Evolutionary conservation across 2,888 invertebrate genomes (phyloP).

Genomic region (Yponomeuta cagnagella): DNA sequence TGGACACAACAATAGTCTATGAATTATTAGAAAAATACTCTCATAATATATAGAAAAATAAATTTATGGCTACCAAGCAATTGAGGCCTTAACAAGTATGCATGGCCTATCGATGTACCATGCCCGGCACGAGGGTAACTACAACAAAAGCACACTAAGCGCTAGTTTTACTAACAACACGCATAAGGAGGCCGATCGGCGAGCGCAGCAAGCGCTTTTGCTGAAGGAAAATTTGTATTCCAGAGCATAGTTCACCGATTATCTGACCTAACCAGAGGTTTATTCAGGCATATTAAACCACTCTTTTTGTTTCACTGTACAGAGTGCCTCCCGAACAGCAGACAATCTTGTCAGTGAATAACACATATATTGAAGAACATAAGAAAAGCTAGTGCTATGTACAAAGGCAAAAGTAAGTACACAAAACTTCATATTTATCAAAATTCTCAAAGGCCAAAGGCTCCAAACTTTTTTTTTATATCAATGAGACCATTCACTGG

Average conservation of each 20-base stretch:
- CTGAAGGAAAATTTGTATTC: no score
- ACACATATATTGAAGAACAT: not conserved
- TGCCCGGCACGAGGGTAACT: no score
- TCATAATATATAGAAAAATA: constrained; percentile 39
- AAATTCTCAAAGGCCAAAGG: no score
- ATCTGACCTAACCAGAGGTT: no score
- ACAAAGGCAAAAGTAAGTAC: not conserved
- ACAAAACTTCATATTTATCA: not conserved
- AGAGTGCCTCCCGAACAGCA: not conserved
- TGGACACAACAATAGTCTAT: constrained; percentile 9
- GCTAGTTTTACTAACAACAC: no score
- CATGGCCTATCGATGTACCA: not conserved
- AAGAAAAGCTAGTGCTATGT: no score
- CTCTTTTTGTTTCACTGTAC: no score
- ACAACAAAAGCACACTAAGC: no score
- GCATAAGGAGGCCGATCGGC: no score
- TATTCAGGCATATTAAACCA: no score
- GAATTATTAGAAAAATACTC: constrained; percentile 48
- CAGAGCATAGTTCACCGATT: no score
- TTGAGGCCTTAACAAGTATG: not conserved
- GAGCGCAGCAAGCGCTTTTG: no score
- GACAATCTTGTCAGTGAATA: not conserved
- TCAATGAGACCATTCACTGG: constrained; percentile 15
- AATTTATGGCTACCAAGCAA: constrained; percentile 20
- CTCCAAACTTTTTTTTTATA: constrained; percentile 2